Percentiles rank a stretch among this genome's conserved stretches.
phyloP scores from a whole-genome alignment of 2,888 invertebrate genomes.

The Dendrolimus houi region DNA sequence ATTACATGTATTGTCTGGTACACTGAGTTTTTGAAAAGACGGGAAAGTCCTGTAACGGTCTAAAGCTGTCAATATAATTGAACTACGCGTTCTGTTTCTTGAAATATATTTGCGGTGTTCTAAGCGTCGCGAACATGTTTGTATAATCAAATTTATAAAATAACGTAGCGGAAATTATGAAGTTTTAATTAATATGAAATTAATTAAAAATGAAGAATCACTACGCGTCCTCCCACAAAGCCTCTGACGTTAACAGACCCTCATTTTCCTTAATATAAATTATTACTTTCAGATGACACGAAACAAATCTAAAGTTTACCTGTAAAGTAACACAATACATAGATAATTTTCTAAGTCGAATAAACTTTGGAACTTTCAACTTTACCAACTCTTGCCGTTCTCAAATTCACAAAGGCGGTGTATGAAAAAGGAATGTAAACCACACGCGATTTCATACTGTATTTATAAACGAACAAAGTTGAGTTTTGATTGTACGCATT shows the following conservation, averaged over 20 bases:
- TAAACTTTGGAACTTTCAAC: slow-evolving; percentile 42
- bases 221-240: neutral
- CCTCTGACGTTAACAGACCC: neutral
- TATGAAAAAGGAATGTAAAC: slow-evolving; percentile 19
- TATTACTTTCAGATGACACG: slow-evolving; percentile 19
- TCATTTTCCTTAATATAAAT: neutral
- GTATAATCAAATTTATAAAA: no score
- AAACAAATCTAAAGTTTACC: slow-evolving; percentile 26
- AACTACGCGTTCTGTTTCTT: no score
- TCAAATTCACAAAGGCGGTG: slow-evolving; percentile 44
- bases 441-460: slow-evolving; percentile 10
- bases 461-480: slow-evolving; percentile 4
- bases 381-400: slow-evolving; percentile 34
- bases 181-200: no score
- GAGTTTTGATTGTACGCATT: slow-evolving; percentile 7
- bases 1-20: no score
- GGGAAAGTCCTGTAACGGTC: no score
- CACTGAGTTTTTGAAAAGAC: no score
- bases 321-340: slow-evolving; percentile 31
- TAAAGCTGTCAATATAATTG: no score
- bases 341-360: slow-evolving; percentile 39
- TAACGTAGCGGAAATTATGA: no score
- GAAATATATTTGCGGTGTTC: no score
- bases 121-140: no score
- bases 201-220: slow-evolving; percentile 7